Base-by-base conservation (phyloP, 2,113 vertebrate species). In the Syrmaticus mikado region DNA sequence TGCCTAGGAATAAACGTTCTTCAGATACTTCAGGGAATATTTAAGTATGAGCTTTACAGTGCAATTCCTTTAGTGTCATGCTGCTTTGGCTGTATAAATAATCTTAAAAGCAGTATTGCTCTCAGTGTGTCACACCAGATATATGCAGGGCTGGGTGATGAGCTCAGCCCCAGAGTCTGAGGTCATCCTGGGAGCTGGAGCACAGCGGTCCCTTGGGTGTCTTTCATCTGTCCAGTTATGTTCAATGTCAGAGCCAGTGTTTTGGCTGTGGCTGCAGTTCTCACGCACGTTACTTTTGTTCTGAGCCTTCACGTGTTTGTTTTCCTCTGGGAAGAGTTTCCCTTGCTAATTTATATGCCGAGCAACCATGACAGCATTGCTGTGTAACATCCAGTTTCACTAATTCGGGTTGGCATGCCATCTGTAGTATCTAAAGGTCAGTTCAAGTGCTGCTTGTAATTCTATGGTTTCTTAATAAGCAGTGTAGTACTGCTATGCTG, bases 321-420 rank as follows among this genome's bases (percentile, higher is more conserved):
- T 58, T 93, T 87, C 79, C 41, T 22, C 27, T 45, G 48, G 75
- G 50, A 85, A 87, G 25, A 62, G 21, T 46, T 73, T 95, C 85
- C 34, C 34, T 43, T 46, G 15, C 14, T 81, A 72, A 77, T 61
- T 80, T 89, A 30, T 87, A 5, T 36, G 65, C 79, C 55, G 55
- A 72, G 55, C 55, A 83, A 58, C 52, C 61, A 20, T 19, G 61
- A 40, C 45, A 43, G 38, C 43, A 55, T 75, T 22, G 20, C 80
- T 50, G 71, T 43, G 3, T 28, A 46, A 65, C 48, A 52, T 10
- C 43, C 25, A 18, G 28, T 91, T 65, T 90, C 48, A 41, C 79
- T 94, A 95, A 90, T 91, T 78, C 52, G 40, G 93, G 25, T 57
- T 94, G 89, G 65, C 76, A 24, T 75, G 91, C 76, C 89, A 86